Conservation (phyloP, 1,140 invertebrate genomes). For the Bombus confusus region DNA sequence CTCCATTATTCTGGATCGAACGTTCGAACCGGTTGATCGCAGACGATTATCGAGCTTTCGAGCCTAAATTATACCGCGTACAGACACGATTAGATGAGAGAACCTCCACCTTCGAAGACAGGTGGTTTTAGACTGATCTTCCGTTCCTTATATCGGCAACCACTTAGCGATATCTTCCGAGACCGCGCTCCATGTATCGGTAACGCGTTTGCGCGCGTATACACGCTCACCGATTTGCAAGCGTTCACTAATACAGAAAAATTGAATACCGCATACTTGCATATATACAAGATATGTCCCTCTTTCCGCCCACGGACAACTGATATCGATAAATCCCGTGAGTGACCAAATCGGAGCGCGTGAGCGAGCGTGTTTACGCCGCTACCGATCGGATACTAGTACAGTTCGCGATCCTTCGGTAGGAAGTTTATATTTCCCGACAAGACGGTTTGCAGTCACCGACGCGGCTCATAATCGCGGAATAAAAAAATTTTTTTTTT, state of each 20-base stretch:
- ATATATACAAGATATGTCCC: conserved; percentile 31
- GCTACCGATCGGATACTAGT: background rate
- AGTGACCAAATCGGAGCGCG: conserved; percentile 46
- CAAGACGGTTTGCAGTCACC: background rate
- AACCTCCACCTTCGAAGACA: conserved; percentile 64
- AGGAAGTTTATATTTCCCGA: background rate
- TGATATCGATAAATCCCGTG: conserved; percentile 50
- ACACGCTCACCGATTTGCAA: background rate
- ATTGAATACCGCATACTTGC: conserved; percentile 3
- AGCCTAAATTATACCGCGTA: background rate
- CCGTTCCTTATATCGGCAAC: conserved; percentile 72
- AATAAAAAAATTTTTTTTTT: background rate
- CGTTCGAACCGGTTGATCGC: background rate
- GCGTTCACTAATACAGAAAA: background rate
- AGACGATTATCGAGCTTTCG: background rate
- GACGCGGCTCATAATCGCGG: too few relatives aligned
- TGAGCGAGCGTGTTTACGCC: conserved; percentile 23
- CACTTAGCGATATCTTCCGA: conserved; percentile 78
- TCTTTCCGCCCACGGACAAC: conserved; percentile 38
- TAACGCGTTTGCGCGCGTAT: conserved; percentile 31
- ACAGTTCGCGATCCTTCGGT: background rate
- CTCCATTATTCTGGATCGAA: conserved; percentile 59
- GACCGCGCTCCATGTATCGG: conserved; percentile 61
- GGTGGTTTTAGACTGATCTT: conserved; percentile 75
- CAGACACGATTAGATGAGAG: background rate